Evolutionary conservation across 2,113 vertebrate genomes (phyloP).

Genomic region (Halichoeres trimaculatus): DNA sequence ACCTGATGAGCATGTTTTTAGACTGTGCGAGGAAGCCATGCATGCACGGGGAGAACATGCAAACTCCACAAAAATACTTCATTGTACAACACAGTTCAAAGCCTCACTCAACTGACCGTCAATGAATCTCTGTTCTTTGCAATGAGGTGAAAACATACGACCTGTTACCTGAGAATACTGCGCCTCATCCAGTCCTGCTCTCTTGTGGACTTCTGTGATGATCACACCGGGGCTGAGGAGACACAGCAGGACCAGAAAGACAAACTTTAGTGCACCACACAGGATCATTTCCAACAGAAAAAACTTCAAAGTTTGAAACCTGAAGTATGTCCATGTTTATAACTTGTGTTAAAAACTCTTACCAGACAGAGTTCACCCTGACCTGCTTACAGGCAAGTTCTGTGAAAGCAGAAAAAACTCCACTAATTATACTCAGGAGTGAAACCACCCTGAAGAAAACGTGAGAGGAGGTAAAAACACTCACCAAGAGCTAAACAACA

Average conservation of each 20-base stretch:
- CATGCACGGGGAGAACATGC: no score
- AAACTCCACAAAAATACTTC: no score
- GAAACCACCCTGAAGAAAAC: neutral
- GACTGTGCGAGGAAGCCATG: no score
- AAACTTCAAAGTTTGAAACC: neutral
- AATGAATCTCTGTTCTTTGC: no score
- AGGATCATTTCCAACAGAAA: neutral
- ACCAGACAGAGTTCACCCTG: slow-evolving; percentile 87
- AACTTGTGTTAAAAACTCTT: slow-evolving; percentile 32
- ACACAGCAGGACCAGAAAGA: slow-evolving; percentile 1
- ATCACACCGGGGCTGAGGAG: slow-evolving; percentile 83
- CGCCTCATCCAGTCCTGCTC: slow-evolving; percentile 83
- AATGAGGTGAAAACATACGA: no score
- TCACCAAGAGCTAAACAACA: slow-evolving; percentile 84
- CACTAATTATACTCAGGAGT: no score
- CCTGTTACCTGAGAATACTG: slow-evolving; percentile 84
- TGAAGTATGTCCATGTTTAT: no score
- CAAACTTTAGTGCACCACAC: neutral
- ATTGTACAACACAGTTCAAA: no score
- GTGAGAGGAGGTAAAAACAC: slow-evolving; percentile 7
- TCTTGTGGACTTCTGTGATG: slow-evolving; percentile 84
- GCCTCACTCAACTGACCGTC: no score
- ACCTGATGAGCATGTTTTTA: no score
- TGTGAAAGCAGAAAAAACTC: slow-evolving; percentile 43
- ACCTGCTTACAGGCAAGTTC: slow-evolving; percentile 86